Conservation (phyloP, 2,797 vertebrate species). For the Falco rusticolus region DNA sequence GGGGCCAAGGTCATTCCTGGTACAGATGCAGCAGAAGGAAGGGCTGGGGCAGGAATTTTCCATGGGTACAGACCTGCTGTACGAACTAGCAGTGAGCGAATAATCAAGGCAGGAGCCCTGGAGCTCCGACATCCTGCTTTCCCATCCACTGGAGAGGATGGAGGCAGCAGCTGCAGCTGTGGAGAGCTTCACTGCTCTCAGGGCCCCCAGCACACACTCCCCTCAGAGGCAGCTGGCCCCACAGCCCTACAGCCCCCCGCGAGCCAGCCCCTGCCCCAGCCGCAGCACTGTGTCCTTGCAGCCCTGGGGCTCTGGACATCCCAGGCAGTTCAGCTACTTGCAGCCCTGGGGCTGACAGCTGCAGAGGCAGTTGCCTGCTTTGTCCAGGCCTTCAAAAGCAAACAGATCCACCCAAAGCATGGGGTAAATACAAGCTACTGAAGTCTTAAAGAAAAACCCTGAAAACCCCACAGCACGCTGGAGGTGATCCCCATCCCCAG, state of each 20-base stretch:
- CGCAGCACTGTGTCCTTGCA: fast-evolving
- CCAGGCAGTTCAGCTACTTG: background rate
- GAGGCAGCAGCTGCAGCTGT: background rate
- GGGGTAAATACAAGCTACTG: background rate
- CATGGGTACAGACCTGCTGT: background rate
- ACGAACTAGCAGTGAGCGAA: background rate
- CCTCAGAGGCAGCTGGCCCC: background rate
- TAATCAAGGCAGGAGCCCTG: background rate
- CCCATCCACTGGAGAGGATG: fast-evolving
- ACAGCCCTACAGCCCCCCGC: fast-evolving
- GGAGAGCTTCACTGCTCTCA: background rate
- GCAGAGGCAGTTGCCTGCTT: background rate
- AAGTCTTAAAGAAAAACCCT: background rate
- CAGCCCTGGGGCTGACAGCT: background rate
- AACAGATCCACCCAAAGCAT: background rate
- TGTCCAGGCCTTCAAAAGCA: background rate
- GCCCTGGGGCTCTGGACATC: background rate
- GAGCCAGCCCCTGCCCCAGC: background rate
- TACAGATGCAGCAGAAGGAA: background rate
- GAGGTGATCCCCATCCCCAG: background rate
- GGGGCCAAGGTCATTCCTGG: background rate
- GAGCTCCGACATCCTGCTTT: background rate
- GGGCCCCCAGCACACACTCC: background rate
- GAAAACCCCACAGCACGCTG: background rate
- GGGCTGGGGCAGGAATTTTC: background rate